phyloP scores from a whole-genome alignment of 2,797 vertebrate genomes.

The Microtus agrestis region DNA sequence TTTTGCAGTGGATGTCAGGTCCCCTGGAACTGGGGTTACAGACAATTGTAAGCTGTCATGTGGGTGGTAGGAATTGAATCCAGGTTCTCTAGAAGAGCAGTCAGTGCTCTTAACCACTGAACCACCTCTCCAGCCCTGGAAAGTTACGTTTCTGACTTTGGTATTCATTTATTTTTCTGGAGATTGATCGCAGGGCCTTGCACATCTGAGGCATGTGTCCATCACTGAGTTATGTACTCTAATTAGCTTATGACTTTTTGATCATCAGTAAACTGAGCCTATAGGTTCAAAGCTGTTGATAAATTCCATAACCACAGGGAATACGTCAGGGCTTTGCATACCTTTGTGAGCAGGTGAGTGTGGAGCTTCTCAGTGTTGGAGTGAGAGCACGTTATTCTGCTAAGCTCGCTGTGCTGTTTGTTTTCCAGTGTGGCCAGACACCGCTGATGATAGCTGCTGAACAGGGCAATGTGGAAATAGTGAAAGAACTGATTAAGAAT shows the following conservation, averaged over 20 bases:
- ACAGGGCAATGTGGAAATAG: conserved; percentile 96
- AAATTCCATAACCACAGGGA: not conserved
- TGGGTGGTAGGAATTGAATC: not conserved
- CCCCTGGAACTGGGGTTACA: not conserved
- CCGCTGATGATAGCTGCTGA: conserved; percentile 97
- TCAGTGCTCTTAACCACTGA: not conserved
- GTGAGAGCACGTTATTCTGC: not conserved
- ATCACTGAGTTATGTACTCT: not conserved
- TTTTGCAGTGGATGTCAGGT: not conserved
- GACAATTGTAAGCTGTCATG: not conserved
- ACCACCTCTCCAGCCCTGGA: not conserved
- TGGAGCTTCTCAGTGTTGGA: not conserved
- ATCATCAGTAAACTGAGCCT: not conserved
- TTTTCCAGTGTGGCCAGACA: conserved; percentile 95
- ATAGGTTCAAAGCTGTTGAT: conserved; percentile 33
- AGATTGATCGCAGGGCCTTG: not conserved
- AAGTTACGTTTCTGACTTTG: not conserved
- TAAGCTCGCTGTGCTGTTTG: not conserved
- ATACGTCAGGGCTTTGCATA: not conserved
- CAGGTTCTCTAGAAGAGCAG: not conserved
- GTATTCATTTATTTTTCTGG: not conserved
- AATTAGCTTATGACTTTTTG: not conserved
- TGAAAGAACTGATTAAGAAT: conserved; percentile 95
- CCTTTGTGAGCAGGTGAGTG: not conserved
- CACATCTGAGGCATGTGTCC: not conserved